Evolutionary conservation across 2,797 vertebrate species (phyloP), one percentile per base, ranked within the genome.

Genomic region (Sebastes paucispinis): DNA sequence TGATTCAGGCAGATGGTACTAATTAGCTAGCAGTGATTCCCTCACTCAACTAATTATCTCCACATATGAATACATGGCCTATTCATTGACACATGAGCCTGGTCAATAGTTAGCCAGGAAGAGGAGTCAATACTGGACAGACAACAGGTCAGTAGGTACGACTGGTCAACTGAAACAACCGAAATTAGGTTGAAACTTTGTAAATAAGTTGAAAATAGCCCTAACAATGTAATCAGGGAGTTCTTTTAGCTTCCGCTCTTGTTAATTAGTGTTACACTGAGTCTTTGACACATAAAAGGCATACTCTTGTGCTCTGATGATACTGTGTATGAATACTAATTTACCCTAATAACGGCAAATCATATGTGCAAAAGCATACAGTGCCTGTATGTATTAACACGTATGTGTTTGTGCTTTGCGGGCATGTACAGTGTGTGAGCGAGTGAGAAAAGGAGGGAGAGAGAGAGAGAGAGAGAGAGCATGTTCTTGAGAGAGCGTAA

Each of bases 11-110:
- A 32, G 76, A 80, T 36, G 66, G 32, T 5, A 36, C 31, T 54
- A 50, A 80, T 70, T 79, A 85, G 50, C 79, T 64, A 50, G 79
- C 31, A 57, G 72, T 32, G 63, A 77, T 80, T 78, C 29, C 71
- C 59, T 84, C 25, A 8, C 74, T 79, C 29, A 65, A 32, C 70
- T 86, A 83, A 92, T 91, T 86, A 89, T 77, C 87, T 86, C 52
- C 79, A 77, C 76, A 36, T 84, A 89, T 93, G 84, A 88, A 89
- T 77, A 83, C 73, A 24, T 43, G 82, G 54, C 87, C 90, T 87
- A 72, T 77, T 88, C 88, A 82, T 20, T 87, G 89, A 91, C 91
- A 89, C 87, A 77, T 82, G 74, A 84, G 70, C 52, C 43, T 22
- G 13, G 75, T 89, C 88, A 80, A 91, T 88, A 86, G 47, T 67